phyloP scores from a whole-genome alignment of 35 echinoderm and acorn worm genomes.

The Ophioderma brevispina region DNA sequence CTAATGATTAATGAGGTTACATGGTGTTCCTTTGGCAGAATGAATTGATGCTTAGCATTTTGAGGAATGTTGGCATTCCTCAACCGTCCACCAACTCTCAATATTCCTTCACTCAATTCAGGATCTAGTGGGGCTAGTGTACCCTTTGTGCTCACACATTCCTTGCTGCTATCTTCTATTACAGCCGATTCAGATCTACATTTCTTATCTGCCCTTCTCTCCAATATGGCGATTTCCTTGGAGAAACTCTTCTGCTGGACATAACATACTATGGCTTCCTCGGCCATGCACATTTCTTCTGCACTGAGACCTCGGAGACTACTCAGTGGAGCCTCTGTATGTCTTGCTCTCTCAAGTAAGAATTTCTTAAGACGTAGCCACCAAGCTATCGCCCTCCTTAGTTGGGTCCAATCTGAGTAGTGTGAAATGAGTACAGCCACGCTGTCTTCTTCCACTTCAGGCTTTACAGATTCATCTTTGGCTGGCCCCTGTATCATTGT shows the following conservation, averaged over 20 bases:
- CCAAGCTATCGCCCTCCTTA: slow-evolving; percentile 30
- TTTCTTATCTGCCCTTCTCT: background rate
- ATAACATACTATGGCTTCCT: background rate
- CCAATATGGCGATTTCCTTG: background rate
- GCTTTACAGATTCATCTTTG: background rate
- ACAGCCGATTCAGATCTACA: too few relatives aligned
- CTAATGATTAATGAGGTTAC: slow-evolving; percentile 16
- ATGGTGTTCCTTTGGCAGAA: slow-evolving; percentile 43
- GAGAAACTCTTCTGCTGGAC: background rate
- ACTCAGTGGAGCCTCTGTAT: too few relatives aligned
- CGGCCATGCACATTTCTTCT: background rate
- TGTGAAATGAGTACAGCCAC: background rate
- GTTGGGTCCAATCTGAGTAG: slow-evolving; percentile 21
- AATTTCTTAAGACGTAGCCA: background rate
- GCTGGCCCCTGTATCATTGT: too few relatives aligned
- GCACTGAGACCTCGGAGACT: too few relatives aligned
- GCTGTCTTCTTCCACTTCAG: background rate
- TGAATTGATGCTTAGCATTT: slow-evolving; percentile 43
- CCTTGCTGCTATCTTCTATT: background rate
- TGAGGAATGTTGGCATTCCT: slow-evolving; percentile 35
- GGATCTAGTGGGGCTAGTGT: slow-evolving; percentile 7
- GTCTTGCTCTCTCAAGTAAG: background rate
- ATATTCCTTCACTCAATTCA: background rate
- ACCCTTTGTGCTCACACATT: background rate
- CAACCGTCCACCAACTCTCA: slow-evolving; percentile 52